phyloP scores from a whole-genome alignment of 2,113 vertebrate species.

The Ceyx margarethae region DNA sequence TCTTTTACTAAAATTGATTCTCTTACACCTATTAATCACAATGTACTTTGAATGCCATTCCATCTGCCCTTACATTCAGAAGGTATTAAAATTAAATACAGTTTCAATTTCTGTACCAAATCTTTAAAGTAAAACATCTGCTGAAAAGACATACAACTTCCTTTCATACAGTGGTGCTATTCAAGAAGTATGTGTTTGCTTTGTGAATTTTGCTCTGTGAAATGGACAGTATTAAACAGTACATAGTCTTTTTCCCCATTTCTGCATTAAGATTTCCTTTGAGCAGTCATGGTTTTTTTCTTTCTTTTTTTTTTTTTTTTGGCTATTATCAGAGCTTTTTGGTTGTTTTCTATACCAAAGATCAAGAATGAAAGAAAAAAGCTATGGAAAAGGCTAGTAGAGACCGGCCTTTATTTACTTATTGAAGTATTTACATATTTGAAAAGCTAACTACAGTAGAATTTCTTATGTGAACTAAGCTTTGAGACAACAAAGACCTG shows the following conservation, averaged over 20 bases:
- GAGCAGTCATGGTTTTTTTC: background rate
- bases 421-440: background rate
- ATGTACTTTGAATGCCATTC: background rate
- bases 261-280: background rate
- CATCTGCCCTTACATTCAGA: background rate
- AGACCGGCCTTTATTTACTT: background rate
- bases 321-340: background rate
- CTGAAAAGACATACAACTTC: background rate
- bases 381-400: background rate
- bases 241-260: background rate
- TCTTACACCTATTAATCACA: background rate
- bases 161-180: background rate
- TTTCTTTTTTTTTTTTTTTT: background rate
- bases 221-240: background rate
- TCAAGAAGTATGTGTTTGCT: background rate
- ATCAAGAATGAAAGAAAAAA: background rate
- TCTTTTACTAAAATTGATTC: background rate
- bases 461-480: background rate
- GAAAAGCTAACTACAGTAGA: background rate
- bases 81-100: background rate
- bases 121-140: background rate
- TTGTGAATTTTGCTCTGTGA: background rate
- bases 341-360: background rate
- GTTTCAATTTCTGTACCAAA: background rate
- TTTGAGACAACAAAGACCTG: background rate